These are phyloP conservation scores for Siderastrea radians DNA, from an alignment of 92 coral and sea anemone genomes.

Conservation along the genomic window DNA sequence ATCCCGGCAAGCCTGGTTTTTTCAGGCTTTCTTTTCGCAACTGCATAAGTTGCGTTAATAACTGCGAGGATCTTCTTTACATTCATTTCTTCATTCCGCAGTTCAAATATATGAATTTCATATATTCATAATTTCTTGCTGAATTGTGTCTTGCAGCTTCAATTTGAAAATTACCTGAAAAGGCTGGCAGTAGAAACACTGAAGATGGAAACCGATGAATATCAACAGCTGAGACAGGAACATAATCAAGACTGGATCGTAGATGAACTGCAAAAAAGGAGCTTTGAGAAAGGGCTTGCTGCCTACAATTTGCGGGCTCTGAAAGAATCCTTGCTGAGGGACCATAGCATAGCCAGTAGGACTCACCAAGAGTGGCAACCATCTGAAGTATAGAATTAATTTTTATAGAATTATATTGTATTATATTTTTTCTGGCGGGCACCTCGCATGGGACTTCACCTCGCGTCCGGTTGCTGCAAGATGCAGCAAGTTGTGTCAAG, in stretches of 20 bases:
- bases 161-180: constrained; percentile 25
- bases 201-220: constrained; percentile 59
- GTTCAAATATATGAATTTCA: no score
- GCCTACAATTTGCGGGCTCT: constrained; percentile 14
- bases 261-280: constrained; percentile 16
- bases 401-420: no score
- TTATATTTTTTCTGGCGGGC: no score
- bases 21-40: no score
- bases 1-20: no score
- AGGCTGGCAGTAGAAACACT: constrained; percentile 34
- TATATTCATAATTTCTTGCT: no score
- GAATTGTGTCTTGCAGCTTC: neutral
- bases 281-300: neutral
- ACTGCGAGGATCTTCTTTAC: no score
- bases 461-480: no score
- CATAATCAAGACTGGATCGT: constrained; percentile 28
- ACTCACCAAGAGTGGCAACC: constrained; percentile 43
- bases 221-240: constrained; percentile 7
- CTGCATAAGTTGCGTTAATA: no score
- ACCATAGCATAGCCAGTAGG: constrained; percentile 17
- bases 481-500: no score
- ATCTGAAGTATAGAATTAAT: constrained; percentile 19
- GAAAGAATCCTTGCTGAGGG: constrained; percentile 14
- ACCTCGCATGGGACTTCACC: no score
- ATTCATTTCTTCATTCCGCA: no score